These are phyloP conservation scores for Agrochola macilenta DNA, from an alignment of 2,888 invertebrate genomes.

Conservation along the genomic window DNA sequence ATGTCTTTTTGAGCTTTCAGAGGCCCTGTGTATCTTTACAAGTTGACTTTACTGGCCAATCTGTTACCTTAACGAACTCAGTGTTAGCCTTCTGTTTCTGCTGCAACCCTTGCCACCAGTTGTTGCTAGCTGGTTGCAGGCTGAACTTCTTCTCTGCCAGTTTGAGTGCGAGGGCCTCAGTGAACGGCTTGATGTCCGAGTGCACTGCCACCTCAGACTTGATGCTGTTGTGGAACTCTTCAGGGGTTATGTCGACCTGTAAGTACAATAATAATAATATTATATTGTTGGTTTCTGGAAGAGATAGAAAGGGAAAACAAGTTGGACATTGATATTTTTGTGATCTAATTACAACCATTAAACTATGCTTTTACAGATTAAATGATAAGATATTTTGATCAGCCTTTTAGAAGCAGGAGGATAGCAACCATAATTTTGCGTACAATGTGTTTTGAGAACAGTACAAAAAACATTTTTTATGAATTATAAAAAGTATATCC, in stretches of 20 bases:
- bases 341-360: background rate
- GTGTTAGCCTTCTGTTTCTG: slow-evolving; percentile 94
- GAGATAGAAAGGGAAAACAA: background rate
- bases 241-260: slow-evolving; percentile 96
- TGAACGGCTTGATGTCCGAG: slow-evolving; percentile 95
- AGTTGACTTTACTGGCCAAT: background rate
- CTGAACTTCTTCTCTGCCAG: slow-evolving; percentile 91
- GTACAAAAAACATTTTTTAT: background rate
- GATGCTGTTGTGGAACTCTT: slow-evolving; percentile 98
- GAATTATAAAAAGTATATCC: background rate
- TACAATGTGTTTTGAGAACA: background rate
- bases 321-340: background rate
- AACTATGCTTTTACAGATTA: background rate
- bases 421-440: background rate
- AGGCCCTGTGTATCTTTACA: too few species aligned
- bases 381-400: background rate
- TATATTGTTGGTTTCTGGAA: background rate
- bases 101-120: slow-evolving; percentile 95
- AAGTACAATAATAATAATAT: background rate
- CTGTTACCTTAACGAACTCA: slow-evolving; percentile 91
- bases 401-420: background rate
- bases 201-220: slow-evolving; percentile 95
- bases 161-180: slow-evolving; percentile 91
- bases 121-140: slow-evolving; percentile 87
- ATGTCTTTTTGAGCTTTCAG: background rate